phyloP scores from a whole-genome alignment of 2,888 invertebrate species.

The Actias luna region DNA sequence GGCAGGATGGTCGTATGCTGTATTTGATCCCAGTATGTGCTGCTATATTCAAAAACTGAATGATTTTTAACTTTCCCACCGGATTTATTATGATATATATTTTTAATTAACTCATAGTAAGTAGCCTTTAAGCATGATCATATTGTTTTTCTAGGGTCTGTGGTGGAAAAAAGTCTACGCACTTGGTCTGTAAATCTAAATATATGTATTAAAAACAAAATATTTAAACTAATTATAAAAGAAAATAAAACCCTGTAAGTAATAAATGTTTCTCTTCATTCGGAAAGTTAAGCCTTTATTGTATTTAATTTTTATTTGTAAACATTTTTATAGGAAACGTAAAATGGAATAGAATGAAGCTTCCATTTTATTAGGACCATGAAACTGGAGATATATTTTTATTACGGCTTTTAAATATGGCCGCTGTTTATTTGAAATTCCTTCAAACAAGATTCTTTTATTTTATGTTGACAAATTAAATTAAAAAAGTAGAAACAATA shows the following conservation, averaged over 20 bases:
- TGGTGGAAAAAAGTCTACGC: too few species aligned
- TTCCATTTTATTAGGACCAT: constrained; percentile 39
- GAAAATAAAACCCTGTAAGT: not conserved
- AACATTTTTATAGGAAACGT: constrained; percentile 19
- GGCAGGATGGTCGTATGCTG: too few species aligned
- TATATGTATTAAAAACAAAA: not conserved
- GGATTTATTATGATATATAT: too few species aligned
- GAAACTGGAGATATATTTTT: constrained; percentile 40
- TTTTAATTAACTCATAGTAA: too few species aligned
- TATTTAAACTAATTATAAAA: not conserved
- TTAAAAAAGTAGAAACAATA: not conserved
- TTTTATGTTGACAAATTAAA: constrained; percentile 8
- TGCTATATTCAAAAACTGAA: too few species aligned
- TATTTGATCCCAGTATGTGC: too few species aligned
- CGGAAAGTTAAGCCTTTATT: constrained; percentile 14
- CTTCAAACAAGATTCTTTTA: constrained; percentile 31
- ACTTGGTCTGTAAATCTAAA: too few species aligned
- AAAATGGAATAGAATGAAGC: constrained; percentile 34
- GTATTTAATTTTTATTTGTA: constrained; percentile 20
- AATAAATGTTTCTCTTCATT: constrained; percentile 9
- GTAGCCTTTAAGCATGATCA: too few species aligned
- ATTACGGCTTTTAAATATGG: constrained; percentile 38
- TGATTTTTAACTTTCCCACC: too few species aligned
- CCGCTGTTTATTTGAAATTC: constrained; percentile 34
- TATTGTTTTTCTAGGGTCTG: too few species aligned